Percentiles rank a stretch among this genome's conserved stretches.
phyloP scores from a whole-genome alignment of 2,888 invertebrate species.

The Lithophane ornitopus region DNA sequence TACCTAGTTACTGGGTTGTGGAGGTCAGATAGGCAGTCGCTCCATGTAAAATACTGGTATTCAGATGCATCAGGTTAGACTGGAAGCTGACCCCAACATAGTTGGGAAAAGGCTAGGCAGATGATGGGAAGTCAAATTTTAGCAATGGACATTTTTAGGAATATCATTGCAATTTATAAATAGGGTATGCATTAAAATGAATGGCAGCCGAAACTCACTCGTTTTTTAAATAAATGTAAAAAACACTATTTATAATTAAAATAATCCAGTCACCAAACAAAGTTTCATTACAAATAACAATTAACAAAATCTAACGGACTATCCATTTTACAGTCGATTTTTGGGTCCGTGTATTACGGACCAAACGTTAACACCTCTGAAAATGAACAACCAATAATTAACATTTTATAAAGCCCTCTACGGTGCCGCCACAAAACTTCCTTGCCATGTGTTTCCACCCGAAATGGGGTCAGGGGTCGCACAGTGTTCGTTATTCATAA shows the following conservation, averaged over 20 bases:
- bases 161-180: too few species aligned
- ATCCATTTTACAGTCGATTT: conserved; percentile 23
- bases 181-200: background rate
- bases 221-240: background rate
- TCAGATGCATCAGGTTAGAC: too few species aligned
- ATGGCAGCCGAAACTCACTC: background rate
- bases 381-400: conserved; percentile 62
- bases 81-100: too few species aligned
- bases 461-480: conserved; percentile 71
- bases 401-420: conserved; percentile 47
- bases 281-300: conserved; percentile 37
- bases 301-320: conserved; percentile 29
- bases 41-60: too few species aligned
- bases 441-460: conserved; percentile 60
- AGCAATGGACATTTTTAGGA: too few species aligned
- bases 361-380: conserved; percentile 25
- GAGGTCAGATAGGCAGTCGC: too few species aligned
- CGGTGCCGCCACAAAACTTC: conserved; percentile 46
- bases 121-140: too few species aligned
- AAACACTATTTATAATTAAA: background rate
- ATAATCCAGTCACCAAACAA: conserved; percentile 12
- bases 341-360: background rate
- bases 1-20: too few species aligned
- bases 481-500: conserved; percentile 68
- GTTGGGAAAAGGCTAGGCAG: too few species aligned